These are phyloP conservation scores for Drosophila mayaguana DNA, from an alignment of 2,888 invertebrate species.

Conservation along the genomic window DNA sequence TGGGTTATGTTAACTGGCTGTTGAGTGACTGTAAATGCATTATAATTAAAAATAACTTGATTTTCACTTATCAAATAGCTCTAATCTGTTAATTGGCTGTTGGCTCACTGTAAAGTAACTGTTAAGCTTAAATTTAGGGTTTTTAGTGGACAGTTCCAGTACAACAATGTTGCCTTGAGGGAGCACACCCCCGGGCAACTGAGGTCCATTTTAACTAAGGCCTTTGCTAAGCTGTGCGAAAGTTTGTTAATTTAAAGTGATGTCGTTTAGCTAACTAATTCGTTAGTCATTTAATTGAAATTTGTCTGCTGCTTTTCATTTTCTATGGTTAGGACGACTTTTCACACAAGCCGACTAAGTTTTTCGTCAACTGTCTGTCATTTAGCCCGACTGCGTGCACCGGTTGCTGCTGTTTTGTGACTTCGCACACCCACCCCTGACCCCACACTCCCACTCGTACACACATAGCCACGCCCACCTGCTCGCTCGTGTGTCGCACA, in stretches of 20 bases:
- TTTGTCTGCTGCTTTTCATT: slow-evolving; percentile 5
- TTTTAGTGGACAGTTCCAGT: too few relatives aligned
- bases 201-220: background rate
- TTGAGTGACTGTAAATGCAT: too few relatives aligned
- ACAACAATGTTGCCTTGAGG: too few relatives aligned
- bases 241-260: background rate
- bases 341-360: slow-evolving; percentile 40
- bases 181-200: too few relatives aligned
- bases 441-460: background rate
- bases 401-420: slow-evolving; percentile 1
- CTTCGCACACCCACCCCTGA: too few relatives aligned
- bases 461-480: background rate
- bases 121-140: too few relatives aligned
- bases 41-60: too few relatives aligned
- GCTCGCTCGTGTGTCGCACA: slow-evolving; percentile 39
- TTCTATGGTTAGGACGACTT: slow-evolving; percentile 17
- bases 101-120: too few relatives aligned
- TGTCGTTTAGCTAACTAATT: background rate
- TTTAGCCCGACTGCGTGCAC: slow-evolving; percentile 1
- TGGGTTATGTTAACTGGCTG: too few relatives aligned
- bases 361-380: slow-evolving; percentile 28
- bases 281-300: background rate
- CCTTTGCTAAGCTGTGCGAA: background rate
- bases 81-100: too few relatives aligned
- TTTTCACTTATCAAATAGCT: too few relatives aligned